Evolutionary conservation across 2,888 invertebrate species (phyloP).

Genomic region (Neelides folsomi): DNA sequence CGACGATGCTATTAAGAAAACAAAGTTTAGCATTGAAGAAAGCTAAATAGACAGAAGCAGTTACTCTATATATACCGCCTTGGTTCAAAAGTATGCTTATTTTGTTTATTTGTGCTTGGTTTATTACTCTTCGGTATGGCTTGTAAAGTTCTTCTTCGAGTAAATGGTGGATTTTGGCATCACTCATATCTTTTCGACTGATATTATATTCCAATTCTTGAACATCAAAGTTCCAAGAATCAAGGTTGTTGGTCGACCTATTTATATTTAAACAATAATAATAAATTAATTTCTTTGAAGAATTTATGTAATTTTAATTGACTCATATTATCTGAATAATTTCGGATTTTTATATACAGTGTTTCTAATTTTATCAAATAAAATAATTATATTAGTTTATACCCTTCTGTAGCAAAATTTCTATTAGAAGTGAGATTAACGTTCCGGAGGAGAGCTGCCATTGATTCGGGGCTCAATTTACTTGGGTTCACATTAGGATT

Average conservation of each 20-base stretch:
- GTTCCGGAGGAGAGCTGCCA: slow-evolving; percentile 80
- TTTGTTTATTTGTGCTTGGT: not conserved
- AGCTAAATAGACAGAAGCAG: not conserved
- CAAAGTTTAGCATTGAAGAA: not conserved
- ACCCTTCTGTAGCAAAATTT: too few relatives aligned
- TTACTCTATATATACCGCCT: not conserved
- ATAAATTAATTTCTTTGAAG: not conserved
- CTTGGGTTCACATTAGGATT: slow-evolving; percentile 16
- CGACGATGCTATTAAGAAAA: slow-evolving; percentile 56
- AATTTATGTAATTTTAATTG: too few relatives aligned
- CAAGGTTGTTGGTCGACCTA: not conserved
- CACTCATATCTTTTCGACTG: slow-evolving; percentile 78
- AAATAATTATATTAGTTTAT: too few relatives aligned
- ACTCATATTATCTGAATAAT: too few relatives aligned
- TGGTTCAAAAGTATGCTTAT: not conserved
- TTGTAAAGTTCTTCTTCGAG: slow-evolving; percentile 77
- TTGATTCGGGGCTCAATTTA: slow-evolving; percentile 51
- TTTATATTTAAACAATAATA: not conserved
- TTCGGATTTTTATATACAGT: too few relatives aligned
- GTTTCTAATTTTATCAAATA: too few relatives aligned
- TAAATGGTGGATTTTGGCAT: slow-evolving; percentile 85
- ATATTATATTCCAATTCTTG: slow-evolving; percentile 86
- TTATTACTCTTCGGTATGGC: slow-evolving; percentile 48
- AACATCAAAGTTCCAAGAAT: slow-evolving; percentile 72
- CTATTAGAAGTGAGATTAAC: slow-evolving; percentile 42